Base-by-base conservation (phyloP, 2,888 invertebrate species). In the Diarsia rubi region DNA sequence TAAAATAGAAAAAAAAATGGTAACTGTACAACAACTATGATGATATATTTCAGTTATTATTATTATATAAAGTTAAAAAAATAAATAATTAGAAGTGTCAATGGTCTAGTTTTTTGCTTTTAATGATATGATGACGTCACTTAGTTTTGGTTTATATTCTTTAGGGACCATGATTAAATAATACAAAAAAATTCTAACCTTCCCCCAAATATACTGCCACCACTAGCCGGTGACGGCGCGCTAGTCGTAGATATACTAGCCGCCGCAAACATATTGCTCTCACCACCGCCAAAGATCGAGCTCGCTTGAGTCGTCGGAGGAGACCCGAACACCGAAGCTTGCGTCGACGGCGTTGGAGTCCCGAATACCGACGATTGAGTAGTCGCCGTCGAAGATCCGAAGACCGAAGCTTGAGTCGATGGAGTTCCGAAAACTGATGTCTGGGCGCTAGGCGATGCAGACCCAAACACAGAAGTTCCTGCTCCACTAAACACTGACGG, bases 221-320 rank as follows among this genome's bases (percentile, higher is more conserved):
- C 92, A 59, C 89, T 92, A 2, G 88, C 85, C 42, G 88, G 92
- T 9, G 93, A 88, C 0, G 94, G 88, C 0, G 95, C 93, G 65
- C 88, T 94, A 0, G 95, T 95, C 0, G 96, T 94, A 0, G 96
- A 96, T 85, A 97, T 96, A 84, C 93, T 96, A 21, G 95, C 95
- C 0, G 95, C 90, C 2, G 95, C 95, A 84, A 97, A 97, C 82
- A 96, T 78, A 86, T 90, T 95, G 2, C 90, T 79, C 83, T 94
- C 93, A 45, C 89, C 90, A 21, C 92, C 91, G 57, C 94, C 93
- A 82, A 95, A 94, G 49, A 95, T 82, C 5, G 96, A 96, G 3
- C 92, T 89, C 3, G 89, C 65, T 75, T 90, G 90, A 6, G 90
- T 85, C 31, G 89, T 81, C 12, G 74, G 78, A 9, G 88, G 14